These are phyloP conservation scores for Goniozus legneri DNA, from an alignment of 1,140 invertebrate species.

Conservation along the genomic window DNA sequence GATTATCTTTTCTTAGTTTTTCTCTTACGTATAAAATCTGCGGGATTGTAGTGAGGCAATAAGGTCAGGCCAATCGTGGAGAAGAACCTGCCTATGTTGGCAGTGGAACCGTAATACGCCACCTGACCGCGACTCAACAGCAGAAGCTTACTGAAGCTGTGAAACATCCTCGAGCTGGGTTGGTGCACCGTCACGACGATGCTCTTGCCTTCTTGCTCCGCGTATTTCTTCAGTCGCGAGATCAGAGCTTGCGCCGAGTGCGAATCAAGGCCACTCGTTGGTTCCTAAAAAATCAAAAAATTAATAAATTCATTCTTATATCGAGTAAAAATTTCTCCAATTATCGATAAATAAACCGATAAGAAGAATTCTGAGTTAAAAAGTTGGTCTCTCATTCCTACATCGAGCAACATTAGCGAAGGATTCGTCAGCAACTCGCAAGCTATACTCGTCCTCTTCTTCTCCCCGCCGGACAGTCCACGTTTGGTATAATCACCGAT, in stretches of 20 bases:
- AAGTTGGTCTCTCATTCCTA: constrained; percentile 63
- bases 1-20: too few relatives aligned
- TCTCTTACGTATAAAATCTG: constrained; percentile 83
- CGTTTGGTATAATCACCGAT: constrained; percentile 77
- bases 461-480: constrained; percentile 82
- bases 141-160: constrained; percentile 81
- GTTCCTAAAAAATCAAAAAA: constrained; percentile 62
- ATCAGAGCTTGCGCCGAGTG: constrained; percentile 77
- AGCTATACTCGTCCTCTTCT: constrained; percentile 83
- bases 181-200: constrained; percentile 83
- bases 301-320: neutral
- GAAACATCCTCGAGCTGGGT: constrained; percentile 85
- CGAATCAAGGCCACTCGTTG: constrained; percentile 82
- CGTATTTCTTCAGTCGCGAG: constrained; percentile 70
- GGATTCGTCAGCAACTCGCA: constrained; percentile 85
- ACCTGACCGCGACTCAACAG: constrained; percentile 74
- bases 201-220: constrained; percentile 74
- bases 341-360: constrained; percentile 4
- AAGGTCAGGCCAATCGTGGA: constrained; percentile 70
- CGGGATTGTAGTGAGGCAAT: constrained; percentile 80
- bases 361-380: constrained; percentile 22
- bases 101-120: constrained; percentile 76
- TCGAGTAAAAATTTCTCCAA: constrained; percentile 8
- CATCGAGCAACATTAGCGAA: constrained; percentile 78
- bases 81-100: constrained; percentile 75